Base-by-base conservation (phyloP, 1,140 invertebrate genomes). In the Diuraphis noxia region DNA sequence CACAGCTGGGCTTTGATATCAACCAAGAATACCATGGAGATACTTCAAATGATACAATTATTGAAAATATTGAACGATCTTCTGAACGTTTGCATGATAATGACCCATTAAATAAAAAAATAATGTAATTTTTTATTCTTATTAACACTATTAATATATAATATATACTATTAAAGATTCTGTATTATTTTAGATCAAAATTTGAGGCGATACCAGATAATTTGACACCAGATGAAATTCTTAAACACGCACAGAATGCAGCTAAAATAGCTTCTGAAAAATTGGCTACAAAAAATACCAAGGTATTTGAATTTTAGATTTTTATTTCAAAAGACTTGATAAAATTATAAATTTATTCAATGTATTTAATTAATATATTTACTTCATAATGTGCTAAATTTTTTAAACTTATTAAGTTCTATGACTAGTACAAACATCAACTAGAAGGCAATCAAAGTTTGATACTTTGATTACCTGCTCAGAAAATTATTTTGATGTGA, bases 1-100 rank as follows among this genome's bases (percentile, higher is more conserved):
- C 97, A 34, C 97, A 98, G 93, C 94, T 99, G 6, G 98, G 98
- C 8, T 98, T 99, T 93, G 97, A 98, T 92, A 95, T 98, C 40
- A 91, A 82, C 19, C 89, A 91, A 81, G 89, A 91, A 82, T 91
- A 84, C 30, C 92, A 82, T 30, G 87, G 46, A 21, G 88, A 92
- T 91, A 81, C 87, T 43, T 82, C 87, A 56, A 89, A 92, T 85
- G 92, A 92, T 79, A 81, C 72, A 46, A 79, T 86, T 63, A 79
- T 88, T 88, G 89, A 92, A 63, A 79, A 92, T n/a, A 92, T 72
- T 88, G 85, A 92, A 13, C 34, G 49, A 46, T 77, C 88, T 17
- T 88, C 72, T 88, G 85, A 92, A 23, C 34, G 49, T 38, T 52
- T 88, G 19, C 40, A 52, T 19, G 88, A 91, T 49, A 40, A 41